Conservation (phyloP, 2,797 vertebrate species). For the Saxicola maurus region DNA sequence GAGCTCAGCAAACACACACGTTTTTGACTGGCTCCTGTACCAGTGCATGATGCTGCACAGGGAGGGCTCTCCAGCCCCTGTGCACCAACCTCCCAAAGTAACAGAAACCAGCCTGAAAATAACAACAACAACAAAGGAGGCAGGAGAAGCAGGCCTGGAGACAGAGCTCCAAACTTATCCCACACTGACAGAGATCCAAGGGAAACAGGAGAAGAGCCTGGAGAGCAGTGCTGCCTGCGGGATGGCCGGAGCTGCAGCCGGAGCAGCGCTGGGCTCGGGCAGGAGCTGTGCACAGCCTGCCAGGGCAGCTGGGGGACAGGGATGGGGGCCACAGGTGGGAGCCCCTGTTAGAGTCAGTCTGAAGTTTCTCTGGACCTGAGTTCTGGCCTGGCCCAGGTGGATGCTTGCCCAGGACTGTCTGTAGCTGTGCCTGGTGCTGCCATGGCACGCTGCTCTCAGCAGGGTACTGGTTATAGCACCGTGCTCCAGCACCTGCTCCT, state of each 20-base stretch:
- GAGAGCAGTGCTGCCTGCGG: conserved; percentile 2
- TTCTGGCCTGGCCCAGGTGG: too few species aligned
- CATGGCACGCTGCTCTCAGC: too few species aligned
- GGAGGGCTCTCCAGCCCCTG: not conserved
- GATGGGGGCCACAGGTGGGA: too few species aligned
- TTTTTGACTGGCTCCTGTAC: not conserved
- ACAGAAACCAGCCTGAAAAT: conserved; percentile 1
- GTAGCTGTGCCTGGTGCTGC: too few species aligned
- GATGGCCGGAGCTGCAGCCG: conserved; percentile 11
- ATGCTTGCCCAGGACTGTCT: too few species aligned
- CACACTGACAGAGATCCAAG: conserved; percentile 53
- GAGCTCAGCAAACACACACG: not conserved
- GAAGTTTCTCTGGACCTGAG: too few species aligned
- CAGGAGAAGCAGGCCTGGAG: not conserved
- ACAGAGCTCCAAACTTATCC: not conserved
- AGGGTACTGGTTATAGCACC: too few species aligned
- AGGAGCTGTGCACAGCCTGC: not conserved
- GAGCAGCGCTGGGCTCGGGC: conserved; percentile 34
- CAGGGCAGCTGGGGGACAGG: not conserved
- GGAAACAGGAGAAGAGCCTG: conserved; percentile 51
- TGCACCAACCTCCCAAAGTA: not conserved
- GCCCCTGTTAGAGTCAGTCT: too few species aligned
- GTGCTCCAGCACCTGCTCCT: too few species aligned
- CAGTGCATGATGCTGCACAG: not conserved
- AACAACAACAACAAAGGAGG: not conserved